Evolutionary conservation across 2,888 invertebrate genomes (phyloP), one percentile per base, ranked within the genome.

Genomic region (Dolichopus griseipennis): DNA sequence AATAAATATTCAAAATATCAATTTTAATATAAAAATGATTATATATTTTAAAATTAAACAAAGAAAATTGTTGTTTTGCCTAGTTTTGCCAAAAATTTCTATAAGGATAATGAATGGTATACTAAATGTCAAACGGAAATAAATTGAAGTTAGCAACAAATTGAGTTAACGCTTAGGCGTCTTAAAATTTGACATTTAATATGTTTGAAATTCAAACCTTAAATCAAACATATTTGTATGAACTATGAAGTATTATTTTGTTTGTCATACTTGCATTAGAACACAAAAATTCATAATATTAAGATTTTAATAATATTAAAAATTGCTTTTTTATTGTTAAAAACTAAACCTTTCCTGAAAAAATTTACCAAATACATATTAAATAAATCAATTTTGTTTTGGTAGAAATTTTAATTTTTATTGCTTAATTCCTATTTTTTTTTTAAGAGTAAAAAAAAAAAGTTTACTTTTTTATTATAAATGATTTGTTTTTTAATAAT

Each of bases 41-140:
- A 1, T 52, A 18, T 18, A 52, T 12, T n/a, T 52, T 52, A 18
- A 52, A 15, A 52, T 52, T 12, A 52, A 52, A 52, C 52, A 52
- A 52, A 52, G 52, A 52, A 52, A 52, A 52, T 18, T 52, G 15
- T 52, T 52, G 52, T 52, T 52, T 52, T 52, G 52, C 52, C 52
- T n/a, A n/a, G n/a, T n/a, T n/a, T n/a, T n/a, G n/a, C n/a, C n/a
- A n/a, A 18, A 18, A 52, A 52, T 52, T 52, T 52, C 18, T 52
- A 43, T 15, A 6, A 52, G 52, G 52, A 52, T 52, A 41, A 41
- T 41, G 15, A 52, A 52, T 52, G 52, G 18, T 52, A 15, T 52
- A 4, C 18, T 1, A 52, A 52, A 52, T 18, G 52, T 52, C 52
- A 52, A 52, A 52, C 1, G 2, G 15, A 52, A 52, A 1, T 18